These are phyloP conservation scores for Aquatica leii DNA, from an alignment of 2,888 invertebrate species.

Conservation along the genomic window DNA sequence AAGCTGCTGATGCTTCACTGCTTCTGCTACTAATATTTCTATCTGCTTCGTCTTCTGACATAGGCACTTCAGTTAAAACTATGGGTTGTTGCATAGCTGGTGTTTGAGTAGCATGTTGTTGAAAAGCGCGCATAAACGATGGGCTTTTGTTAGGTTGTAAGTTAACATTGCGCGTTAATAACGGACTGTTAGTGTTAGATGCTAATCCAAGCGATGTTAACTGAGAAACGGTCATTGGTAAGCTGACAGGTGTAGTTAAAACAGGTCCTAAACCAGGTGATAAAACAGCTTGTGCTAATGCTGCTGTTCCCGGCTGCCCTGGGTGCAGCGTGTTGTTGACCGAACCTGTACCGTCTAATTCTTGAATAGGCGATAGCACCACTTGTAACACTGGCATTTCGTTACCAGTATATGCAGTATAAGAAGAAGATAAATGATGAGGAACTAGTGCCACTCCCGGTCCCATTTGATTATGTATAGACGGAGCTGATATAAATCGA, in stretches of 20 bases:
- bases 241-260: constrained; percentile 60
- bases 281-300: constrained; percentile 80
- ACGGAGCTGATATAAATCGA: constrained; percentile 62
- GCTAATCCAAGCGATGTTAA: constrained; percentile 64
- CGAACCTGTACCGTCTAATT: constrained; percentile 76
- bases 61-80: constrained; percentile 37
- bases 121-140: constrained; percentile 46
- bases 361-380: constrained; percentile 84
- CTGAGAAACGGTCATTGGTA: constrained; percentile 70
- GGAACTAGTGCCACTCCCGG: constrained; percentile 76
- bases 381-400: constrained; percentile 81
- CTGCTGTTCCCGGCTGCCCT: constrained; percentile 76
- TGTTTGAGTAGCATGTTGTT: constrained; percentile 22
- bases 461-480: constrained; percentile 53
- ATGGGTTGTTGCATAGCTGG: constrained; percentile 22
- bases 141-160: constrained; percentile 43
- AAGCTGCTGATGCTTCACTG: constrained; percentile 56
- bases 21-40: constrained; percentile 52
- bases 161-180: constrained; percentile 49
- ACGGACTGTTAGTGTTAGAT: constrained; percentile 63
- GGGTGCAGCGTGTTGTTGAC: constrained; percentile 78
- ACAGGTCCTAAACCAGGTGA: constrained; percentile 67
- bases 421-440: constrained; percentile 64
- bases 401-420: constrained; percentile 58
- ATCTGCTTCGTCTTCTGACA: constrained; percentile 36